Percentiles rank a stretch among this genome's conserved stretches.
These are phyloP conservation scores for Carapus acus DNA, from an alignment of 2,797 vertebrate species.

Conservation along the genomic window DNA sequence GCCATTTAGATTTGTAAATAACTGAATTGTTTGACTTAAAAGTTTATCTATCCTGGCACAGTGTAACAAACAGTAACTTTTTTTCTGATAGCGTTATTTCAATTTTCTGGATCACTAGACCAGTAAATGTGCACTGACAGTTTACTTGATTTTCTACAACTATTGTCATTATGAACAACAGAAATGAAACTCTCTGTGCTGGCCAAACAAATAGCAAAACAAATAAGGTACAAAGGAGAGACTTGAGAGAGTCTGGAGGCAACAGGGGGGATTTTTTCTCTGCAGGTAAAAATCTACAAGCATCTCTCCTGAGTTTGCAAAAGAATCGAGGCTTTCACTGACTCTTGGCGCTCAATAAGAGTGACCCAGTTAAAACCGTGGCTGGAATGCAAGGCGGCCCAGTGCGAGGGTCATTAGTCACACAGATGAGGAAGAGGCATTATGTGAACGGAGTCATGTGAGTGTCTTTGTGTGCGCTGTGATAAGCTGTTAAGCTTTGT, in stretches of 20 bases:
- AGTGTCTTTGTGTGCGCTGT: conserved; percentile 55
- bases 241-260: background rate
- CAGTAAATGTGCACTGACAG: too few species aligned
- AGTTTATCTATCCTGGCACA: too few species aligned
- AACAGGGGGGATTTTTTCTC: conserved; percentile 8
- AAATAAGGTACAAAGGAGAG: too few species aligned
- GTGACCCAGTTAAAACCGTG: conserved; percentile 50
- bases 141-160: too few species aligned
- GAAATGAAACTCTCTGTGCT: conserved; percentile 1
- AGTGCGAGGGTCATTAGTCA: conserved; percentile 36
- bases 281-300: conserved; percentile 17
- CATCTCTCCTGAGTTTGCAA: conserved; percentile 10
- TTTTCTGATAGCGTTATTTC: too few species aligned
- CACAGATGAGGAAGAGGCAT: conserved; percentile 29
- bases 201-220: conserved; percentile 5
- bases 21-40: too few species aligned
- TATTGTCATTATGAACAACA: too few species aligned
- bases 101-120: too few species aligned
- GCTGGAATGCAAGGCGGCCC: conserved; percentile 50
- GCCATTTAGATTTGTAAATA: too few species aligned
- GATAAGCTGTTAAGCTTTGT: conserved; percentile 50
- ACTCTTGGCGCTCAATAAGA: conserved; percentile 38
- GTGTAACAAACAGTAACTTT: too few species aligned
- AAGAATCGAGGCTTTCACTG: conserved; percentile 26
- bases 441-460: conserved; percentile 70